Conservation (phyloP, 2,113 vertebrate species). For the Paedocypris sp. region DNA sequence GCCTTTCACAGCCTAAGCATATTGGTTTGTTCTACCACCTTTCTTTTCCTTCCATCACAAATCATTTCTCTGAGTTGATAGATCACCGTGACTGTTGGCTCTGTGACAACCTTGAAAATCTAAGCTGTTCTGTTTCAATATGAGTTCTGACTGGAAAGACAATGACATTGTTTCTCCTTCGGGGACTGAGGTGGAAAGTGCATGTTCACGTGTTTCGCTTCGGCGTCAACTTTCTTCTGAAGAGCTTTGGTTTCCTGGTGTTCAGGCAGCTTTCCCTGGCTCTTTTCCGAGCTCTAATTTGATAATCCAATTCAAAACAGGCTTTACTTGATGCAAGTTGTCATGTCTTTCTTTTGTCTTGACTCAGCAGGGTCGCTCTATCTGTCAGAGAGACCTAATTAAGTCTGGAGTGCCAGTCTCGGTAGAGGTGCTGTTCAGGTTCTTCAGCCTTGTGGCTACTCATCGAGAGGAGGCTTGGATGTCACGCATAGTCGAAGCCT, state of each 20-base stretch:
- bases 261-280: background rate
- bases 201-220: background rate
- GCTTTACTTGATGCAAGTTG: background rate
- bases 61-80: constrained; percentile 14
- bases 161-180: constrained; percentile 25
- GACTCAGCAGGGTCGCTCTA: background rate
- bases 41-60: constrained; percentile 10
- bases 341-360: background rate
- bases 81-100: constrained; percentile 15
- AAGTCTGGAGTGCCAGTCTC: background rate
- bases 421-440: background rate
- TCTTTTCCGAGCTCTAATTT: background rate
- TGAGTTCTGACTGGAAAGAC: constrained; percentile 26
- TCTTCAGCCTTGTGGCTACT: background rate
- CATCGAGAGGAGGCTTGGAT: background rate
- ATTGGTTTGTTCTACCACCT: constrained; percentile 1
- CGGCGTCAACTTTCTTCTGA: background rate
- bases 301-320: background rate
- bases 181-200: background rate
- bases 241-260: background rate
- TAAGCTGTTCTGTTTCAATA: constrained; percentile 30
- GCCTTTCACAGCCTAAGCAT: background rate
- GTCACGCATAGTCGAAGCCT: background rate
- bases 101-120: constrained; percentile 24
- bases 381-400: constrained; percentile 10